Evolutionary conservation across 1,140 invertebrate species (phyloP), one percentile per base, ranked within the genome.

Genomic region (Tetraneura akinire): DNA sequence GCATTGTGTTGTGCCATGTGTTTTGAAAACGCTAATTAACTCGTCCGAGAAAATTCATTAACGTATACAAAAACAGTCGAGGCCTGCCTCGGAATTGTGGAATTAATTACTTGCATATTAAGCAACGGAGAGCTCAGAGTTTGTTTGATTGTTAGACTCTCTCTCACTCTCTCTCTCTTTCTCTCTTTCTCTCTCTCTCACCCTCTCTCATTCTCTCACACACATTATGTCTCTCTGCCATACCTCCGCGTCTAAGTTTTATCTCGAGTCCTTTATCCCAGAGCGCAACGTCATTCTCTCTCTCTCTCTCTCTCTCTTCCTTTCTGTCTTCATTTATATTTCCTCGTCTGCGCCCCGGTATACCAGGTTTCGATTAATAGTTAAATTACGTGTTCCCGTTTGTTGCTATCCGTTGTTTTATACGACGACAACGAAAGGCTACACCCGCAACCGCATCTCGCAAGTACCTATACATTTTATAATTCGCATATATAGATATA

Each of bases 21-120:
- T 78, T 78, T 62, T 47, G 74, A 47, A 78, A 37, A 78, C 74
- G 74, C 74, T 78, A 78, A 78, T 78, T 78, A 62, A 78, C 74
- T 78, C 74, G 74, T 78, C 74, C 74, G 23, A 62, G 74, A 78
- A 78, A 62, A 62, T 62, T 78, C 55, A 62, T 78, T 78, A 78
- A 78, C 74, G 74, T 55, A n/a, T n/a, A 78, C 74, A 78, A 78
- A 78, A 78, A 78, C 74, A 55, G 55, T 32, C 57, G 37, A 78
- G 55, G 37, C 55, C 74, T 45, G 74, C 60, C 60, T 78, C 42
- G 8, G 32, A 37, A 47, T 78, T 62, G 74, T 47, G 53, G 55
- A 78, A 78, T 62, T 78, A 78, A 78, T 78, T 78, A 78, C 74
- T 62, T 62, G 74, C 74, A 47, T 78, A 62, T 62, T 78, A 78